These are phyloP conservation scores for Lepidurus couesii DNA, from an alignment of 1,140 invertebrate species.

Conservation along the genomic window DNA sequence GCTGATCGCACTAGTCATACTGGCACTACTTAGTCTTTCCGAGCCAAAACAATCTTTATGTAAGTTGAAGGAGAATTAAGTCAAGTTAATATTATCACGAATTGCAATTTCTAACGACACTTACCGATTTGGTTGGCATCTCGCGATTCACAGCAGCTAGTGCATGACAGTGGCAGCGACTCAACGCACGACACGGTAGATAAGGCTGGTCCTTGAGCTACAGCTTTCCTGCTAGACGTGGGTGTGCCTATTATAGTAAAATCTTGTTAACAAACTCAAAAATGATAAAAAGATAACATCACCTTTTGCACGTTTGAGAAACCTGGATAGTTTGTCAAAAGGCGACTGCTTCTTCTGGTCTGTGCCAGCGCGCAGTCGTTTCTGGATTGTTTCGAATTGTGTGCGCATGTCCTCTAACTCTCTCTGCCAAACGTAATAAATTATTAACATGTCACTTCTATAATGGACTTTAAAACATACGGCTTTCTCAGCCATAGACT, in stretches of 20 bases:
- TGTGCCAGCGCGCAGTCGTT: not conserved
- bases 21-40: conserved; percentile 67
- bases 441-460: not conserved
- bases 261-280: not conserved
- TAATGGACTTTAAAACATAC: conserved; percentile 35
- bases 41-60: conserved; percentile 63
- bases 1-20: conserved; percentile 68
- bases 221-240: not conserved
- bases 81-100: not conserved
- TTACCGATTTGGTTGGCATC: not conserved
- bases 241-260: not conserved
- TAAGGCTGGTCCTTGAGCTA: not conserved
- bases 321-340: not conserved
- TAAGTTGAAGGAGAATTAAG: conserved; percentile 29
- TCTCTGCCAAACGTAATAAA: not conserved
- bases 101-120: not conserved
- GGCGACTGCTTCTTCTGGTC: conserved; percentile 9
- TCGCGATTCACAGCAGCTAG: not conserved
- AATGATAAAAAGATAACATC: not conserved
- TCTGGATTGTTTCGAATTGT: conserved; percentile 2
- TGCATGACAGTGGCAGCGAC: no score
- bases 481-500: conserved; percentile 75
- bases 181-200: not conserved
- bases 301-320: not conserved
- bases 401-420: not conserved